Evolutionary conservation across 1,140 invertebrate genomes (phyloP).

Genomic region (Bacillus rossius): DNA sequence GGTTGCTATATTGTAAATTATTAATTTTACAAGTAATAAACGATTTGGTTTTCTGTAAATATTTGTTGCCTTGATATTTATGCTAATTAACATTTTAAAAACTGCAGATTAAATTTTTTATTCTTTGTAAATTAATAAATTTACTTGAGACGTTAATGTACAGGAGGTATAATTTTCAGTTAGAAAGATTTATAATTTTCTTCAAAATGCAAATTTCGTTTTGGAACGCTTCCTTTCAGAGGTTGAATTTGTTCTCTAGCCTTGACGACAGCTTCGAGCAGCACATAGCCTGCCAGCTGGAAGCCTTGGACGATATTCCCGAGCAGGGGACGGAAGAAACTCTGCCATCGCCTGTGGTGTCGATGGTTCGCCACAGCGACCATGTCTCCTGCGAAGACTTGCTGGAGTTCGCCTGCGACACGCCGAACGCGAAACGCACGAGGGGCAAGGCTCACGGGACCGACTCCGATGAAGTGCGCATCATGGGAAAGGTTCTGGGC

Average conservation of each 20-base stretch:
- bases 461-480: constrained; percentile 85
- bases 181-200: no score
- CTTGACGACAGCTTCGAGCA: constrained; percentile 53
- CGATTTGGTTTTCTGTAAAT: no score
- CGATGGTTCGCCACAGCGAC: constrained; percentile 45
- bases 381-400: constrained; percentile 91
- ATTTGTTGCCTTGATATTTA: no score
- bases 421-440: constrained; percentile 56
- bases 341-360: constrained; percentile 30
- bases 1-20: no score
- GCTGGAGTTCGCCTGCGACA: constrained; percentile 82
- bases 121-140: no score
- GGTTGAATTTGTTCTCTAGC: constrained; percentile 35
- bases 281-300: constrained; percentile 58
- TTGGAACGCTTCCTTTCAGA: no score
- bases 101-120: no score
- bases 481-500: constrained; percentile 86
- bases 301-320: constrained; percentile 51
- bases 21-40: no score
- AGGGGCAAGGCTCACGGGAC: constrained; percentile 70
- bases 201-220: no score
- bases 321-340: constrained; percentile 29
- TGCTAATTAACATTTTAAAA: no score
- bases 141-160: no score
- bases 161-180: no score